Base-by-base conservation (phyloP, 2,888 invertebrate genomes). In the Eubasilissa splendida region DNA sequence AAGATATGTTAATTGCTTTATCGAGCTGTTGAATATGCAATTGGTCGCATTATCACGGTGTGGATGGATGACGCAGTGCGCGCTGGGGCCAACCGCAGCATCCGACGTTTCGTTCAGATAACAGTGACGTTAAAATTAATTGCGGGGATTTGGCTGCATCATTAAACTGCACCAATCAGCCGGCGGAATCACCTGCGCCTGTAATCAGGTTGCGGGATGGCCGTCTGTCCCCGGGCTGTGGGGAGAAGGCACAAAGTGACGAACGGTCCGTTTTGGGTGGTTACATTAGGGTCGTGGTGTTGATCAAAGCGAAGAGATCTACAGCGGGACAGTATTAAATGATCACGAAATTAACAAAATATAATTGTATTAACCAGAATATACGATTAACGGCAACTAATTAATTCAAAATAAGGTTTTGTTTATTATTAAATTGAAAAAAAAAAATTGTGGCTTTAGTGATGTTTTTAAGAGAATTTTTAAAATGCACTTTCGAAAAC, bases 21-120 rank as follows among this genome's bases (percentile, higher is more conserved):
- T 83, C 78, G 66, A 65, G 66, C 75, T 75, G 83, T 75, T 83
- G 83, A 79, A 83, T 83, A 83, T 83, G 83, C 83, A 83, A 80
- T 79, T 59, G 80, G 76, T 73, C 58, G 80, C 80, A 82, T 82
- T 80, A 73, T 71, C 76, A 52, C 66, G 66, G 79, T 60, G 78
- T 58, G 77, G 66, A 42, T 66, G 71, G 74, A 56, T 74, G 59
- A 59, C 42, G 22, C 75, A 52, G 12, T n/a, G 60, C 31, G 60
- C 14, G 74, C 60, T 42, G 50, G 76, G 31, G 1, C 9, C n/a
- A n/a, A 31, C 33, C 71, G 71, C 71, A 33, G n/a, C 80, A 42
- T 76, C 80, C 66, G 59, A 74, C 74, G 56, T 42, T 77, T 70
- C 79, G 56, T 73, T 73, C 54, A 22, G 81, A 70, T 75, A 80